Evolutionary conservation across 2,888 invertebrate genomes (phyloP).

Genomic region (Tetragonula carbonaria): DNA sequence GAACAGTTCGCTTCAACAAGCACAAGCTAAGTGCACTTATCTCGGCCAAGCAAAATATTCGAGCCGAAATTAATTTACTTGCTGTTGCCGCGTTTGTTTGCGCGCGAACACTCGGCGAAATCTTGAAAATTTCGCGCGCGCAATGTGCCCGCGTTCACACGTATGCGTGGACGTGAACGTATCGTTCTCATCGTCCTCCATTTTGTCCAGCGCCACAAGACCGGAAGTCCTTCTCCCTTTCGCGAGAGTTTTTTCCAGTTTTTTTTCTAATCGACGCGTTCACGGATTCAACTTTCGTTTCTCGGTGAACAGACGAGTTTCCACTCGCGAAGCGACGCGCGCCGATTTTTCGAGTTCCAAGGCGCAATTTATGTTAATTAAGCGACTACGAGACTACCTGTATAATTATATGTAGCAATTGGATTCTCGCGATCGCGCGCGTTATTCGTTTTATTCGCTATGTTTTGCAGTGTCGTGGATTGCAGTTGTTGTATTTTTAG

Average conservation of each 20-base stretch:
- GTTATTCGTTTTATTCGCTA: no score
- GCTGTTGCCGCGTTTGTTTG: neutral
- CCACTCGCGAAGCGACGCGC: neutral
- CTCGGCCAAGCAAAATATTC: neutral
- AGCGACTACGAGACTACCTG: slow-evolving; percentile 17
- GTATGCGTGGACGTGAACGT: no score
- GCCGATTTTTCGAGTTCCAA: neutral
- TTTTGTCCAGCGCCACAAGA: neutral
- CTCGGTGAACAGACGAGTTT: neutral
- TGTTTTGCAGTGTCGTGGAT: no score
- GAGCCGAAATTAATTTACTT: neutral
- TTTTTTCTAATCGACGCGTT: neutral
- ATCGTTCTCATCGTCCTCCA: neutral
- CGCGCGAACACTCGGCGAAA: neutral
- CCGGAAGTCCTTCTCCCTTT: neutral
- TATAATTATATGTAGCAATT: neutral
- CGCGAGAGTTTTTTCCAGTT: neutral
- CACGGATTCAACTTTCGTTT: slow-evolving; percentile 9
- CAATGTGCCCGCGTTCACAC: neutral
- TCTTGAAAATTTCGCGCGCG: neutral
- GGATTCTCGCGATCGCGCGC: no score
- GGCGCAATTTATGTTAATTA: slow-evolving; percentile 41
- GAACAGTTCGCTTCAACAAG: no score
- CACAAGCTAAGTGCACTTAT: neutral
- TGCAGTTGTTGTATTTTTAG: no score